Conservation (phyloP, 2,888 invertebrate species). For the Tricholauxania praeusta region DNA sequence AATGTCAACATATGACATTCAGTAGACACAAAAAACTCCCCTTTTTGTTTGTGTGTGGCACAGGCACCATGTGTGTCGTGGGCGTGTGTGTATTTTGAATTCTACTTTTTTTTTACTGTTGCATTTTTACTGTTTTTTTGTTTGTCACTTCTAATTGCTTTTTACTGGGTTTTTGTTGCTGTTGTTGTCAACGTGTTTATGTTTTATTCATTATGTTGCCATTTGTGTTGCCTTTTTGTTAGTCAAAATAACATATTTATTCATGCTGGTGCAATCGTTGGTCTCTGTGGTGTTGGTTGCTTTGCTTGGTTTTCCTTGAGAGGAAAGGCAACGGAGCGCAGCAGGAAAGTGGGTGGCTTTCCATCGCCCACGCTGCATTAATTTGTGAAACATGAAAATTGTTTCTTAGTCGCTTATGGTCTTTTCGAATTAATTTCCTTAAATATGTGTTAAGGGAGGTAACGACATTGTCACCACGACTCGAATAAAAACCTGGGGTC, state of each 20-base stretch:
- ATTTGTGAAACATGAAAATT: constrained; percentile 26
- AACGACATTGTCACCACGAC: too few species aligned
- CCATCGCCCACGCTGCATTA: neutral
- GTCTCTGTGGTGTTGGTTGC: neutral
- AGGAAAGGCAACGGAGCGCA: neutral
- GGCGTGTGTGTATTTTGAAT: constrained; percentile 15
- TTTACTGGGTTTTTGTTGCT: constrained; percentile 7
- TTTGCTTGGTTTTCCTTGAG: neutral
- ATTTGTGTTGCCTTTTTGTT: neutral
- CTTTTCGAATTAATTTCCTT: constrained; percentile 26
- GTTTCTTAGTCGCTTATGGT: constrained; percentile 16
- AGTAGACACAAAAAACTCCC: neutral
- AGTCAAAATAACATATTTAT: neutral
- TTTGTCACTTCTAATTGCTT: constrained; percentile 28
- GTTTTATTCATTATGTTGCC: constrained; percentile 10
- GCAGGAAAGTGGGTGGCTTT: neutral
- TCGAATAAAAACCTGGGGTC: too few species aligned
- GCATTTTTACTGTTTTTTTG: neutral
- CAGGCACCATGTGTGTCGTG: neutral
- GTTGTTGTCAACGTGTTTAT: constrained; percentile 3
- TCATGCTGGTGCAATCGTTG: neutral
- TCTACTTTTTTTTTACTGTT: neutral
- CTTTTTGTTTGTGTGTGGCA: constrained; percentile 1
- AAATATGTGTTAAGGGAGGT: constrained; percentile 23
- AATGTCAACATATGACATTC: constrained; percentile 32